Base-by-base conservation (phyloP, 2,888 invertebrate genomes). In the Meteorus cinctellus region DNA sequence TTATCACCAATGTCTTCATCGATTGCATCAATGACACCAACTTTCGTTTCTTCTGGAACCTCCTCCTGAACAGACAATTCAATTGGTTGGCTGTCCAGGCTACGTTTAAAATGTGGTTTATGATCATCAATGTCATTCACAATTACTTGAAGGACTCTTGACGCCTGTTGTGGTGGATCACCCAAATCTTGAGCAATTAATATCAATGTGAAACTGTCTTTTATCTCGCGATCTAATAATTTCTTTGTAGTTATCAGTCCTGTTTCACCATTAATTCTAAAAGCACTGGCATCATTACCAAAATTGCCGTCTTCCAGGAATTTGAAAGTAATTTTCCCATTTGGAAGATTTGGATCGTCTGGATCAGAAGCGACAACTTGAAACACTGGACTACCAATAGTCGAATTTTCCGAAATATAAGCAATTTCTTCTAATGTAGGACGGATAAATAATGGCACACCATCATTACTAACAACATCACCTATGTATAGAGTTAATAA, bases 111-210 rank as follows among this genome's bases (percentile, higher is more conserved):
- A 76, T 92, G 91, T 0, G 96, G 96, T 79, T 93, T 93, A 84
- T 96, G 95, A 85, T 96, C 96, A 84, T 96, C 96, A 14, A 95
- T 92, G 82, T 96, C 96, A 2, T 92, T 91, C 0, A 96, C 91
- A 69, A 91, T 90, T 0, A 96, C 93, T 67, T 92, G 92, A 0
- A 96, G 91, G 0, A 95, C 92, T 70, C 95, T 91, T 0, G 95
- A 94, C 0, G 93, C 93, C 79, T 94, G 94, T 82, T 96, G 95
- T 14, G 94, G 93, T 0, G 96, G 96, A 65, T 93, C 92, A 0
- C 96, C 96, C 77, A 93, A 92, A 86, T 97, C 96, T 60, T 93
- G 92, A 5, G 95, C 96, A n/a, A 94, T 92, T 4, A 96, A 89
- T 12, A 96, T 93, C 72, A 97, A 90, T n/a, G 94, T 94, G 86